Conservation (phyloP, 2,113 vertebrate genomes). For the Neopipo cinnamomea region DNA sequence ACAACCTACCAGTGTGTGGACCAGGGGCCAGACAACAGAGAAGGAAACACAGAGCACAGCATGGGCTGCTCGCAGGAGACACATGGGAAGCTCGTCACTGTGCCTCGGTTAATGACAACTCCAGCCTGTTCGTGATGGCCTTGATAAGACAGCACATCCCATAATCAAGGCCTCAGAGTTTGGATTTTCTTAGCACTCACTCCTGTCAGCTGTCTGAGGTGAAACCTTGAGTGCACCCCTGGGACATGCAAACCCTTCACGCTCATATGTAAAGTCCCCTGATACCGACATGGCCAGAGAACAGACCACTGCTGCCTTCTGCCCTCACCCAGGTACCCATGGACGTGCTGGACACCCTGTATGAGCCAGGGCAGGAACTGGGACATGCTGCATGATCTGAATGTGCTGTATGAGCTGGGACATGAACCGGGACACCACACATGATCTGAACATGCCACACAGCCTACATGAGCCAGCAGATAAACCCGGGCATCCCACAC, state of each 20-base stretch:
- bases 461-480: rapidly evolving
- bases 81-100: neutral
- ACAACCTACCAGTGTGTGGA: neutral
- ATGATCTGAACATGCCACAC: rapidly evolving
- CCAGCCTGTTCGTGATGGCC: rapidly evolving
- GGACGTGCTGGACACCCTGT: neutral
- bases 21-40: neutral
- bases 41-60: neutral
- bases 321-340: neutral
- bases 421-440: neutral
- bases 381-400: neutral
- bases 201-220: rapidly evolving
- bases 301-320: neutral
- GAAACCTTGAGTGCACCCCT: rapidly evolving
- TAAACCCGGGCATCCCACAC: rapidly evolving
- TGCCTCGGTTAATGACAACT: rapidly evolving
- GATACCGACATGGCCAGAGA: rapidly evolving
- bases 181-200: neutral
- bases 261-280: neutral
- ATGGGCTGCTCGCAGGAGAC: neutral
- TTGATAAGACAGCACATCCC: rapidly evolving
- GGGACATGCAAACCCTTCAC: neutral
- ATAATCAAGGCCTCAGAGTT: rapidly evolving
- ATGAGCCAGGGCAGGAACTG: neutral
- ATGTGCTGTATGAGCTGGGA: neutral